Percentiles rank a stretch among this genome's conserved stretches.
Conservation (phyloP, 2,888 invertebrate genomes). For the Carabus problematicus region DNA sequence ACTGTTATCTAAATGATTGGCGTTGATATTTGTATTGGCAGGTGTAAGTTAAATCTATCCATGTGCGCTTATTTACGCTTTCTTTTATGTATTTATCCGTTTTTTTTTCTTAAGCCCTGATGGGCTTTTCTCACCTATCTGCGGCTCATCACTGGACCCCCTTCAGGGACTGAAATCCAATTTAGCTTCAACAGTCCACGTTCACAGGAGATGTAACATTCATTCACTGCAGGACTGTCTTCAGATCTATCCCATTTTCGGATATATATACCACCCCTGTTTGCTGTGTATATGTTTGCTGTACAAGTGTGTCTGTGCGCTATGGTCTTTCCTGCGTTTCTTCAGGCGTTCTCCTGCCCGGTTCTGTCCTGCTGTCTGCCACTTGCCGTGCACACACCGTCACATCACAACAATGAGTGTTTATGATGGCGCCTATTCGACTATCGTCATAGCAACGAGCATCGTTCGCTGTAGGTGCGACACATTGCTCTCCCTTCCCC, state of each 20-base stretch:
- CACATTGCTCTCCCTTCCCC: conserved; percentile 52
- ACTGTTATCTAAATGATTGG: no score
- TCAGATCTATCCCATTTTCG: background rate
- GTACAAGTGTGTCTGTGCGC: background rate
- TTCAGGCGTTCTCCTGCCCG: conserved; percentile 45
- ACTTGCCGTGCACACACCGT: conserved; percentile 52
- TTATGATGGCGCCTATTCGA: conserved; percentile 63
- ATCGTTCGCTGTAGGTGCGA: conserved; percentile 50
- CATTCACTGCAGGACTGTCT: conserved; percentile 11
- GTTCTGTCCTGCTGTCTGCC: conserved; percentile 50
- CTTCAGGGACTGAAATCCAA: conserved; percentile 56
- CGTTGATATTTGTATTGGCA: no score
- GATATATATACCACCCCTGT: no score
- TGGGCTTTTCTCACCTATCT: conserved; percentile 48
- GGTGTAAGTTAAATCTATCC: conserved; percentile 53
- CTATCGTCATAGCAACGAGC: conserved; percentile 60
- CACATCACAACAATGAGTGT: conserved; percentile 62
- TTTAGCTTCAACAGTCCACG: conserved; percentile 54
- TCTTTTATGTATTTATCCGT: conserved; percentile 54
- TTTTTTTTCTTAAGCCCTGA: conserved; percentile 29
- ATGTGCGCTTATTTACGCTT: conserved; percentile 54
- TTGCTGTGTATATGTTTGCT: background rate
- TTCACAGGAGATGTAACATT: conserved; percentile 42
- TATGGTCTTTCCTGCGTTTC: conserved; percentile 38
- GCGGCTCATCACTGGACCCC: conserved; percentile 46